Conservation (phyloP, 2,113 vertebrate species). For the Gymnobelideus leadbeateri region DNA sequence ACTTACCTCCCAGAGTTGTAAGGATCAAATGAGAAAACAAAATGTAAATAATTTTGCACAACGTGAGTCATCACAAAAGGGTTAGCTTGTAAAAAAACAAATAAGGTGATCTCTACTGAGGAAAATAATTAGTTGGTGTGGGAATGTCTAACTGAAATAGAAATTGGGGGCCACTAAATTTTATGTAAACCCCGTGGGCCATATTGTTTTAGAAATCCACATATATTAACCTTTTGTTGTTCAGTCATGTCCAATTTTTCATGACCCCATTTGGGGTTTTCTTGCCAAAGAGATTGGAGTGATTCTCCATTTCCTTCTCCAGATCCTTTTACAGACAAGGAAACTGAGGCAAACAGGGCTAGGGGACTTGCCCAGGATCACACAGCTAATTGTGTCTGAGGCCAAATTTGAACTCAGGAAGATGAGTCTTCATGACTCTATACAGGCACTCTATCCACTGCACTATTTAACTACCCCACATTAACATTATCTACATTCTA, state of each 20-base stretch:
- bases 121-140: not conserved
- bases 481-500: too few relatives aligned
- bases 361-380: not conserved
- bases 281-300: too few relatives aligned
- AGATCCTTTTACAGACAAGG: not conserved
- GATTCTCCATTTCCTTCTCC: not conserved
- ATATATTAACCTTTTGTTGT: too few relatives aligned
- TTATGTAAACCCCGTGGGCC: too few relatives aligned
- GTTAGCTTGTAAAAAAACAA: not conserved
- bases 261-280: too few relatives aligned
- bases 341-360: too few relatives aligned
- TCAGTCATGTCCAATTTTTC: too few relatives aligned
- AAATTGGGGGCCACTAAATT: not conserved
- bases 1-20: not conserved
- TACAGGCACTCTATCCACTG: too few relatives aligned
- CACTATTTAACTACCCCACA: too few relatives aligned
- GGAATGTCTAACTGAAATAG: not conserved
- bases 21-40: not conserved
- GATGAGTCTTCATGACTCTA: not conserved
- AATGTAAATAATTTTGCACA: not conserved
- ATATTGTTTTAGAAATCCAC: too few relatives aligned
- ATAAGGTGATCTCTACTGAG: not conserved
- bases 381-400: not conserved
- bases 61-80: not conserved
- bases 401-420: not conserved